phyloP scores from a whole-genome alignment of 2,888 invertebrate genomes.

The Temnothorax ravouxi region DNA sequence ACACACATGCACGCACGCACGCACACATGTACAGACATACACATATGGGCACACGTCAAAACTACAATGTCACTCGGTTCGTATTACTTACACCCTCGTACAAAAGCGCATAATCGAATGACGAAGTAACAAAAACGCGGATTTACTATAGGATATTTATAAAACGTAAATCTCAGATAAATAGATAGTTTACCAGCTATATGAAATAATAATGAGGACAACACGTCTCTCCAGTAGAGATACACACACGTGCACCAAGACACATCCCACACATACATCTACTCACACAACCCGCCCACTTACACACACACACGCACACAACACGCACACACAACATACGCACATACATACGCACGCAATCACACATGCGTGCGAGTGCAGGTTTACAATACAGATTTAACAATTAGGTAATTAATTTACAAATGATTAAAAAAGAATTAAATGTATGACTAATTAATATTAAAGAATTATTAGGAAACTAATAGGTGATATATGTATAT shows the following conservation, averaged over 20 bases:
- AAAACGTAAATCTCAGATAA: slow-evolving; percentile 81
- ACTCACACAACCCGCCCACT: background rate
- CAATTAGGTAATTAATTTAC: slow-evolving; percentile 79
- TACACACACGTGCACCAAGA: slow-evolving; percentile 18
- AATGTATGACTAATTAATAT: slow-evolving; percentile 83
- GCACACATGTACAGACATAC: slow-evolving; percentile 47
- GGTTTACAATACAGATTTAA: slow-evolving; percentile 77
- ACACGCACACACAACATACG: slow-evolving; percentile 23
- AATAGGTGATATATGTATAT: slow-evolving; percentile 79
- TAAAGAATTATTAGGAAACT: slow-evolving; percentile 79
- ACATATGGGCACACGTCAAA: slow-evolving; percentile 58
- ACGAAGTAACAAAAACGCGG: slow-evolving; percentile 73
- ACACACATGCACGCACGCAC: background rate
- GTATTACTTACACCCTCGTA: slow-evolving; percentile 80
- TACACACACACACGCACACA: background rate
- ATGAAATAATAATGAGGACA: slow-evolving; percentile 77
- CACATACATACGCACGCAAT: slow-evolving; percentile 9
- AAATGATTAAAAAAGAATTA: slow-evolving; percentile 78
- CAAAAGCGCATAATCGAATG: slow-evolving; percentile 82
- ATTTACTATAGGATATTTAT: slow-evolving; percentile 82
- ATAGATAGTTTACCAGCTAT: slow-evolving; percentile 83
- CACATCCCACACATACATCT: slow-evolving; percentile 25
- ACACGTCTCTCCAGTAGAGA: slow-evolving; percentile 45
- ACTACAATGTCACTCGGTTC: slow-evolving; percentile 79
- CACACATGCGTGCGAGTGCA: slow-evolving; percentile 62